Evolutionary conservation across 2,797 vertebrate genomes (phyloP).

Genomic region (Channa striata): DNA sequence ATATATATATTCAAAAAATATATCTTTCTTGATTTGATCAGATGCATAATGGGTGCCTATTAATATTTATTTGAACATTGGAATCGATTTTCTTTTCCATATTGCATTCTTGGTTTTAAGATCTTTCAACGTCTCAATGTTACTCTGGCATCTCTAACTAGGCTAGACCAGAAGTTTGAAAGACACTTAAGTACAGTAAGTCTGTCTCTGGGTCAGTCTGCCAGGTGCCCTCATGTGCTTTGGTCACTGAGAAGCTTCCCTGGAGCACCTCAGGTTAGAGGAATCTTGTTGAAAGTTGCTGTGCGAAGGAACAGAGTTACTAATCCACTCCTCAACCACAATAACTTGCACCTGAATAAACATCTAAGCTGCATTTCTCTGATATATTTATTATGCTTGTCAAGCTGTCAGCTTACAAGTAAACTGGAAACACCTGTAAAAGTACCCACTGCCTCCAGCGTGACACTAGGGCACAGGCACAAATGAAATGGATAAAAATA

Average conservation of each 20-base stretch:
- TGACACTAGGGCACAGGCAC: conserved; percentile 31
- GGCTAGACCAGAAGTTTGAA: no score
- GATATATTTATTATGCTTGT: conserved; percentile 65
- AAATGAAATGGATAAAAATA: conserved; percentile 45
- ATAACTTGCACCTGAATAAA: conserved; percentile 51
- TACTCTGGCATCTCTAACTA: no score
- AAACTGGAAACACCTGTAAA: conserved; percentile 60
- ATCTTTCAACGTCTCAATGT: no score
- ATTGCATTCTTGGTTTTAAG: no score
- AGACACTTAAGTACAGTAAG: neutral
- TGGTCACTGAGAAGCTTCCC: conserved; percentile 14
- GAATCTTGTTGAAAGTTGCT: conserved; percentile 11
- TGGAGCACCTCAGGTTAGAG: conserved; percentile 1
- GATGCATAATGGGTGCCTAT: no score
- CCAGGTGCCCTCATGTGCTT: conserved; percentile 8
- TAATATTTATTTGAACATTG: no score
- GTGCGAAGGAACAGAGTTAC: conserved; percentile 27
- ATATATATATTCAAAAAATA: no score
- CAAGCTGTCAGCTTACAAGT: conserved; percentile 51
- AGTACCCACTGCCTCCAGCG: conserved; percentile 43
- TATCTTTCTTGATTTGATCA: no score
- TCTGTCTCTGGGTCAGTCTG: neutral
- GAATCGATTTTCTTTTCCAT: no score
- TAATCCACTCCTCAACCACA: conserved; percentile 54
- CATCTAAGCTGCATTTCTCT: conserved; percentile 50